Base-by-base conservation (phyloP, 2,888 invertebrate genomes). In the Idaea dimidiata region DNA sequence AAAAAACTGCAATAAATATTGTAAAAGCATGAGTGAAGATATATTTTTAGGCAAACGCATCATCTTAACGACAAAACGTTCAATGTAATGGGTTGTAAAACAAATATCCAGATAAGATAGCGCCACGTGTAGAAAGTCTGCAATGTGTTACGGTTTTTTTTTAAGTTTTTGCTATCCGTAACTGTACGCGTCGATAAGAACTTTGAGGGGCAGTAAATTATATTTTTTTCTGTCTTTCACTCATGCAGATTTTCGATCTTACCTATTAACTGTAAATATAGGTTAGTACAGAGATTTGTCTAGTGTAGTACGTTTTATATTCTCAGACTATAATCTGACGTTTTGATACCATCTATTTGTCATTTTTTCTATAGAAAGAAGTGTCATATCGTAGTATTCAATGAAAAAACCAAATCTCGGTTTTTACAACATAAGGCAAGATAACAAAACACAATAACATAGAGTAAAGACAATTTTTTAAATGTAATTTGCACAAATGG, bases 41-140 rank as follows among this genome's bases (percentile, higher is more conserved):
- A 6, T 56, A 55, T 32, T 32, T 54, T 65, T 61, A 62, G 66
- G 66, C 60, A 72, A 77, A 73, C 69, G 68, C 43, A 8, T 74
- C 68, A 77, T 59, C 18, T 70, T 67, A 68, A 69, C 64, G 75
- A 72, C 69, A 71, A 54, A 10, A 2, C 16, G 1, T 18, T 18
- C 18, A 16, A 17, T 16, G 64, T 73, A 75, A 75, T 75, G 72
- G 75, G 76, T 75, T 75, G 82, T 82, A 74, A 81, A 79, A 80
- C 79, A 71, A 76, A 77, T 67, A 66, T 57, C 31, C 69, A 79
- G 87, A 87, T 87, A 84, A 87, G 87, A 83, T 86, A 83, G 7
- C 7, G 62, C 70, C 77, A 80, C 79, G 78, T 81, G 82, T 73
- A 74, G 64, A 71, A 70, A 73, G 74, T 76, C 82, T 84, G 86